Evolutionary conservation across 2,888 invertebrate species (phyloP), one percentile per base, ranked within the genome.

Genomic region (Dasysyrphus albostriatus): DNA sequence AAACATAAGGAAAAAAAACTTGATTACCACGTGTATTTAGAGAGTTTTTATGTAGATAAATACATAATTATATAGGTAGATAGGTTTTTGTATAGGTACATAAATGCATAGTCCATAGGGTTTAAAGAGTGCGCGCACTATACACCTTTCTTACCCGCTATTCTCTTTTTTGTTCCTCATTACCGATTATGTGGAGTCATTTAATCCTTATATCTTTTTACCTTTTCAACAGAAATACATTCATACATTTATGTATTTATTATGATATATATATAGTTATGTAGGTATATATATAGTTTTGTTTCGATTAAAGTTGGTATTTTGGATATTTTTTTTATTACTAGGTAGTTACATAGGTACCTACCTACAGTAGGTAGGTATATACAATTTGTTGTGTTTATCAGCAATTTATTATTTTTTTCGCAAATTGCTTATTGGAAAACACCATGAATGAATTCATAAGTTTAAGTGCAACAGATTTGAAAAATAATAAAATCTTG

Each of bases 1-100:
- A 9, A 47, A 47, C n/a, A 49, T 14, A 34, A 4, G 29, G 37
- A 56, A 65, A 63, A 67, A 63, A 59, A 81, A 74, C 63, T 61
- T 70, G 37, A 63, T 44, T 63, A 82, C 77, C 82, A 82, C 82
- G 82, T 82, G 82, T 67, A 77, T 72, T 82, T 76, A 70, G 24
- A 47, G 32, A 63, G 16, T 39, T 39, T 9, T 3, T 61, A 29
- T 44, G 24, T 67, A 32, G 32, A 51, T 54, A 14, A 32, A 44
- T 37, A 61, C 37, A 34, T 63, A 63, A 32, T n/a, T 56, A 70
- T 29, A 39, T 61, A 29, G 61, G 14, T 4, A 47, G 47, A 2
- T 47, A 44, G 44, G n/a, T 16, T 47, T 16, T 24, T 5, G 32
- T 32, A 16, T 24, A 24, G 12, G 24, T 14, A 12, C 6, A 7